These are phyloP conservation scores for Salminus brasiliensis DNA, from an alignment of 2,113 vertebrate species.

Conservation along the genomic window DNA sequence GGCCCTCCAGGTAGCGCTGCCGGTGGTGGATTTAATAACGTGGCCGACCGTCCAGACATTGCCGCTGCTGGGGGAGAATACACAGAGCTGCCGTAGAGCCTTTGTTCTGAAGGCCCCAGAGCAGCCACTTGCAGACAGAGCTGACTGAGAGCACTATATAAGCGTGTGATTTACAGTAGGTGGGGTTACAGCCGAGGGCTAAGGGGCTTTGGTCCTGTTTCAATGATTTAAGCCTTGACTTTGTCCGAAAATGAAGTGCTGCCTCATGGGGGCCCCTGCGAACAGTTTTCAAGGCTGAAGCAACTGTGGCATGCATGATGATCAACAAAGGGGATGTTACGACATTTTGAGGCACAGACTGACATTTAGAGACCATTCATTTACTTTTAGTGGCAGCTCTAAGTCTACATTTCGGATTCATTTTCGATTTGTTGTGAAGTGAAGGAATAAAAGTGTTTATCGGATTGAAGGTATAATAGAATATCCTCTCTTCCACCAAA, in stretches of 20 bases:
- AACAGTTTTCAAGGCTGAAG: not conserved
- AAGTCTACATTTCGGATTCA: too few species aligned
- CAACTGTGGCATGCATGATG: not conserved
- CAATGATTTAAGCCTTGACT: constrained; percentile 7
- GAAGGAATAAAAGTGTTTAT: too few species aligned
- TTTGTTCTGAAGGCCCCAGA: constrained; percentile 55
- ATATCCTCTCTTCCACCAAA: too few species aligned
- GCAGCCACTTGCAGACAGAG: constrained; percentile 51
- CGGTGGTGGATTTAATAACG: constrained; percentile 56
- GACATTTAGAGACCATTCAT: too few species aligned
- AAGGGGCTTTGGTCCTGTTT: not conserved
- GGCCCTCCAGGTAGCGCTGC: constrained; percentile 63
- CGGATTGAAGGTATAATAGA: too few species aligned
- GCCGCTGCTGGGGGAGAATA: constrained; percentile 43
- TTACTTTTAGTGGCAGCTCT: too few species aligned
- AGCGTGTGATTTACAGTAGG: constrained; percentile 34
- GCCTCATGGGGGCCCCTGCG: not conserved
- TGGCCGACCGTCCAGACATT: constrained; percentile 53
- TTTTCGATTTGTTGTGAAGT: too few species aligned
- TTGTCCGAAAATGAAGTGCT: not conserved
- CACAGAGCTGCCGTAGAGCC: constrained; percentile 43
- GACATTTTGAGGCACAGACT: not conserved
- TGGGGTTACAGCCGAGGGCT: constrained; percentile 17
- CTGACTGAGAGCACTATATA: constrained; percentile 54
- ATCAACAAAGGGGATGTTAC: not conserved